Evolutionary conservation across 2,113 vertebrate species (phyloP).

Genomic region (Nothobranchius kuhntae): DNA sequence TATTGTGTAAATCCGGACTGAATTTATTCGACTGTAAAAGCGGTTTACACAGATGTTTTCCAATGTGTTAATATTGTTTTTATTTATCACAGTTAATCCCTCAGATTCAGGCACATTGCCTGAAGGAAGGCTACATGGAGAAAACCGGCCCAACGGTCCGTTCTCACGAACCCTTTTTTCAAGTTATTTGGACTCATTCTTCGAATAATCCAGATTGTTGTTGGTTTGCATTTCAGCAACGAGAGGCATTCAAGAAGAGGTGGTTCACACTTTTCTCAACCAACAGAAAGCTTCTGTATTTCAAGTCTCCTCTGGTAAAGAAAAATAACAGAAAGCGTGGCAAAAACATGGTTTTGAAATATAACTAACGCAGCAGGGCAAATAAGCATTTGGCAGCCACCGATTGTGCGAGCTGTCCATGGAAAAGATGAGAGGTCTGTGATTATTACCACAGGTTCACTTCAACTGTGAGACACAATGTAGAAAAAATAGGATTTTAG

Average conservation of each 20-base stretch:
- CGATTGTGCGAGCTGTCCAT: too few species aligned
- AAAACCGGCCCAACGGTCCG: conserved; percentile 94
- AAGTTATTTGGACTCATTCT: not conserved
- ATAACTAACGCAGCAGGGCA: not conserved
- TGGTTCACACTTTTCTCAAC: conserved; percentile 89
- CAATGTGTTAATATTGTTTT: not conserved
- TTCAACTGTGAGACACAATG: too few species aligned
- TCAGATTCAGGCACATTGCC: conserved; percentile 82
- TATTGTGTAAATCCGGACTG: not conserved
- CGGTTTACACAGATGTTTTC: not conserved
- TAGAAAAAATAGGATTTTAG: too few species aligned
- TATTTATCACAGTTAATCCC: conserved; percentile 81
- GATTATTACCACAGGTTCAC: too few species aligned
- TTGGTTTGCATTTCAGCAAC: conserved; percentile 76
- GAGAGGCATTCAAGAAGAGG: conserved; percentile 89
- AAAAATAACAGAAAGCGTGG: not conserved
- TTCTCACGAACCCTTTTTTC: conserved; percentile 9
- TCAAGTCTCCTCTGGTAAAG: conserved; percentile 91
- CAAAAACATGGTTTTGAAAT: not conserved
- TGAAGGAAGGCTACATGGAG: conserved; percentile 94
- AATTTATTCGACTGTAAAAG: not conserved
- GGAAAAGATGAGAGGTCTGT: too few species aligned
- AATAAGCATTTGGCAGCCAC: too few species aligned
- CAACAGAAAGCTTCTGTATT: conserved; percentile 90
- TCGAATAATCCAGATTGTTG: not conserved